These are phyloP conservation scores for Hoplias malabaricus DNA, from an alignment of 2,113 vertebrate species.

Conservation along the genomic window DNA sequence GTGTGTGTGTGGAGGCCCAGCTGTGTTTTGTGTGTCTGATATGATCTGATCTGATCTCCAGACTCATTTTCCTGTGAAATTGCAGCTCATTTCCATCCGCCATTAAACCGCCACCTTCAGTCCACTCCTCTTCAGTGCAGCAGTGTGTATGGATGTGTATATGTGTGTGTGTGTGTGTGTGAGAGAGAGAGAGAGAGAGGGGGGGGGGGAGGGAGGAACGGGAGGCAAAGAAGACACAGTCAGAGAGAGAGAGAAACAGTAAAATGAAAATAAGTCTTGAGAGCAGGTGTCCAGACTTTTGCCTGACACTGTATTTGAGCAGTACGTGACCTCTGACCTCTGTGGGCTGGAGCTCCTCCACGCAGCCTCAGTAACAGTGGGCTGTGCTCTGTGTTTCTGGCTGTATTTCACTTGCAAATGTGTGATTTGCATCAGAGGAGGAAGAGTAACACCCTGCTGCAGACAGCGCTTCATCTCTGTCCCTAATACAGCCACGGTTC, in stretches of 20 bases:
- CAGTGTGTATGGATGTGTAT: not conserved
- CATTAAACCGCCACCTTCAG: not conserved
- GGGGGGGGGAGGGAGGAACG: not conserved
- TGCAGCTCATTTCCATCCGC: slow-evolving; percentile 37
- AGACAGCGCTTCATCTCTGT: too few relatives aligned
- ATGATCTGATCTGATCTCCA: slow-evolving; percentile 46
- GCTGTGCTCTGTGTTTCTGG: too few relatives aligned
- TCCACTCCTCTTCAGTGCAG: not conserved
- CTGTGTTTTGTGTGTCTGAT: slow-evolving; percentile 56
- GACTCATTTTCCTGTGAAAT: slow-evolving; percentile 52
- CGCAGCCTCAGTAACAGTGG: not conserved
- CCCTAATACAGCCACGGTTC: too few relatives aligned
- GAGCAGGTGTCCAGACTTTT: not conserved
- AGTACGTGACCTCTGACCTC: not conserved
- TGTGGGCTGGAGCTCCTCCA: not conserved
- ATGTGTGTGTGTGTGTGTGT: slow-evolving; percentile 8
- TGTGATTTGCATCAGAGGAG: slow-evolving; percentile 25
- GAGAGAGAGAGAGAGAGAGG: not conserved
- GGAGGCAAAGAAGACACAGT: too few relatives aligned
- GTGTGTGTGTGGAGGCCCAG: slow-evolving; percentile 52
- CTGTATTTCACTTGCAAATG: slow-evolving; percentile 31
- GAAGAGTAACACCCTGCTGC: too few relatives aligned
- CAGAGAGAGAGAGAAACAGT: too few relatives aligned
- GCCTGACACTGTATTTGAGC: not conserved
- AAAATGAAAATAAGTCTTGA: too few relatives aligned